Percentiles rank a stretch among this genome's conserved stretches.
Evolutionary conservation across 2,113 vertebrate species (phyloP).

Genomic region (Petrocephalus microphthalmus): DNA sequence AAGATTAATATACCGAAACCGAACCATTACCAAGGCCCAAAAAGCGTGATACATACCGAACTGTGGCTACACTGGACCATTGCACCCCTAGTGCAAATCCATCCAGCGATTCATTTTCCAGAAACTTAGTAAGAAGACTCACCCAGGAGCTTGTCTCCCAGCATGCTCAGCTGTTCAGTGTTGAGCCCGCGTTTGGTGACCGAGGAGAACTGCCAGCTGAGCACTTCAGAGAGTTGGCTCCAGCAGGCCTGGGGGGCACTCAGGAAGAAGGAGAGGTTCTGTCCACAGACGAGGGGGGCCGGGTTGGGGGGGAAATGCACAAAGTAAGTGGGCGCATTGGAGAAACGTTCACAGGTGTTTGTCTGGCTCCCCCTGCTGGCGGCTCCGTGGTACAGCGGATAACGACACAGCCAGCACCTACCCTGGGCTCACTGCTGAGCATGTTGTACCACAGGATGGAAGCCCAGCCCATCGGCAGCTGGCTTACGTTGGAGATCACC

Average conservation of each 20-base stretch:
- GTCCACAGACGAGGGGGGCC: background rate
- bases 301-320: background rate
- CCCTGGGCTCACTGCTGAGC: constrained; percentile 83
- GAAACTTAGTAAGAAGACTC: background rate
- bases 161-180: constrained; percentile 69
- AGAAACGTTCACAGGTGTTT: background rate
- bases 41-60: too few species aligned
- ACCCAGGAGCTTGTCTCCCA: constrained; percentile 49
- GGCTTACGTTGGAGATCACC: constrained; percentile 94
- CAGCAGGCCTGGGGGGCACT: constrained; percentile 71
- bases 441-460: constrained; percentile 99
- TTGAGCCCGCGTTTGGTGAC: constrained; percentile 79
- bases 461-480: constrained; percentile 94
- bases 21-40: too few species aligned
- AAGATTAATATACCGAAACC: too few species aligned
- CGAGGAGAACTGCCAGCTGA: constrained; percentile 84
- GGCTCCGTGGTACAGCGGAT: too few species aligned
- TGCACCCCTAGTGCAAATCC: background rate
- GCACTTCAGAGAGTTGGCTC: constrained; percentile 70
- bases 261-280: constrained; percentile 80
- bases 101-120: background rate
- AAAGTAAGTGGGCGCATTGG: background rate
- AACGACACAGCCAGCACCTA: constrained; percentile 35
- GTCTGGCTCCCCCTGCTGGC: background rate
- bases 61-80: too few species aligned